These are phyloP conservation scores for Drosophila melanogaster DNA, from an alignment of 1,140 invertebrate species.

Conservation along the genomic window Release_6_plus_ISO1_MT NT_037436.4:13121001-13121500, in stretches of 20 bases:
- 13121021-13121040: not conserved
- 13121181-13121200: constrained; percentile 5
- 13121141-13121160: constrained; percentile 8
- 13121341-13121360: constrained; percentile 61
- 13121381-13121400: constrained; percentile 75
- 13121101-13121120: not conserved
- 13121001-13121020: not conserved
- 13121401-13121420: constrained; percentile 58
- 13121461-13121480: constrained; percentile 31
- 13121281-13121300: constrained; percentile 42
- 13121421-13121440: constrained; percentile 29
- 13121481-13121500: constrained; percentile 3
- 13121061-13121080: not conserved
- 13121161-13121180: not conserved
- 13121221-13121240: constrained; percentile 66
- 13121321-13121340: constrained; percentile 12
- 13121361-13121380: constrained; percentile 80
- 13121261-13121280: constrained; percentile 66
- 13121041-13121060: not conserved
- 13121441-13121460: constrained; percentile 20
- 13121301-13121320: constrained; percentile 36
- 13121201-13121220: constrained; percentile 11
- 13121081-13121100: not conserved
- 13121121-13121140: too few relatives aligned
- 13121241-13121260: constrained; percentile 51